Percentiles rank a stretch among this genome's conserved stretches.
Evolutionary conservation across 1,140 invertebrate species (phyloP).

Genomic region (Neodiprion pinetum): DNA sequence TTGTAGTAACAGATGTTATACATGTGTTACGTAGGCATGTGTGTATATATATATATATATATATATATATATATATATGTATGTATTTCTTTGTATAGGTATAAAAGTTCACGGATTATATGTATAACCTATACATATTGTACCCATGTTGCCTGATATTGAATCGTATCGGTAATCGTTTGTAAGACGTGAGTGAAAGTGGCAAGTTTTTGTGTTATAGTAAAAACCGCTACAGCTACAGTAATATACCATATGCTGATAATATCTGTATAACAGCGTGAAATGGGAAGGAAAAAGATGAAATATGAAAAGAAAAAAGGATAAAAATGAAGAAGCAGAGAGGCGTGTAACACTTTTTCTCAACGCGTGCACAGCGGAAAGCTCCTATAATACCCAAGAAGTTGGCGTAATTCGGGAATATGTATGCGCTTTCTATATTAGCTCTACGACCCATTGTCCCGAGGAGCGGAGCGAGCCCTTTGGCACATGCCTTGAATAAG

Average conservation of each 20-base stretch:
- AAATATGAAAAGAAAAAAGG: neutral
- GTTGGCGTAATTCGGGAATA: neutral
- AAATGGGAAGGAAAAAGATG: neutral
- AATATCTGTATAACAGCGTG: neutral
- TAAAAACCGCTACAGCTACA: neutral
- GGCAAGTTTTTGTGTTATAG: neutral
- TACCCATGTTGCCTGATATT: neutral
- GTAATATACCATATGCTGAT: too few species aligned
- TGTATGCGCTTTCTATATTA: slow-evolving; percentile 7
- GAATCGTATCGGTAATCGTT: neutral
- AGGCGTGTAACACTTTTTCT: neutral
- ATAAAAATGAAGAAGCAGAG: neutral
- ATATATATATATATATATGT: too few species aligned
- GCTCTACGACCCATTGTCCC: neutral
- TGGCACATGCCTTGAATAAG: slow-evolving; percentile 5
- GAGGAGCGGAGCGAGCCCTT: neutral
- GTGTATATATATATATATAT: too few species aligned
- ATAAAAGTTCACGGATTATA: too few species aligned
- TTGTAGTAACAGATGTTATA: too few species aligned
- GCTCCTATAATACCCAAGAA: neutral
- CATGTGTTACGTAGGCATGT: too few species aligned
- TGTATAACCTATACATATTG: too few species aligned
- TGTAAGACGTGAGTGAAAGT: neutral
- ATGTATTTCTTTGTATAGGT: too few species aligned
- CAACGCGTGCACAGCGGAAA: neutral